Percentiles rank a stretch among this genome's conserved stretches.
Conservation (phyloP, 2,888 invertebrate genomes). For the Apodemia hepburni region DNA sequence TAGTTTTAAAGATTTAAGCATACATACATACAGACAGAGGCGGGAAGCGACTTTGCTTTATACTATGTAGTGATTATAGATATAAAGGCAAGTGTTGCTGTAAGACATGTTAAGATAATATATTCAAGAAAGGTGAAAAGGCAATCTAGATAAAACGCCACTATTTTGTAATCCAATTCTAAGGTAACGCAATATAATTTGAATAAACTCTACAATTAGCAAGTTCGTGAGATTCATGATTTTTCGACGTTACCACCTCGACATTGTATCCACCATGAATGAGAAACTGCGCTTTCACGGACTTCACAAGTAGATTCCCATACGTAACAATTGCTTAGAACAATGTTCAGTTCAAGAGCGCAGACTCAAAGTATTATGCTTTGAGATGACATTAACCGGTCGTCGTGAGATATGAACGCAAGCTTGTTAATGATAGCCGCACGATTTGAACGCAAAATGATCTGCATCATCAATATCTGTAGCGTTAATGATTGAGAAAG, state of each 20-base stretch:
- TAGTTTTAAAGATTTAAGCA: too few relatives aligned
- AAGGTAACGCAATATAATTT: conserved; percentile 8
- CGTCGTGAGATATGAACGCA: conserved; percentile 29
- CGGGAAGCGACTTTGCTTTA: too few relatives aligned
- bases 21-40: too few relatives aligned
- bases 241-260: conserved; percentile 29
- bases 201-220: conserved; percentile 24
- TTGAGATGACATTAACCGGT: conserved; percentile 33
- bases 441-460: conserved; percentile 22
- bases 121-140: background rate
- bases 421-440: conserved; percentile 20
- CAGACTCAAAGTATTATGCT: conserved; percentile 36
- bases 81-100: background rate
- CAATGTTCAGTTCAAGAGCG: conserved; percentile 58
- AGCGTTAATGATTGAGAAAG: conserved; percentile 6
- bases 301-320: conserved; percentile 51
- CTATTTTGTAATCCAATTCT: conserved; percentile 11
- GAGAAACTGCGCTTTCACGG: conserved; percentile 72
- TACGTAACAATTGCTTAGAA: conserved; percentile 48
- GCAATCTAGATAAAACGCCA: background rate
- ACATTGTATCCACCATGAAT: conserved; percentile 38
- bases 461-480: conserved; percentile 1
- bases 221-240: conserved; percentile 38
- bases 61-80: too few relatives aligned
- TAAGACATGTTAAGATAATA: background rate